phyloP scores from a whole-genome alignment of 2,888 invertebrate genomes.

The Punctoribates punctum region DNA sequence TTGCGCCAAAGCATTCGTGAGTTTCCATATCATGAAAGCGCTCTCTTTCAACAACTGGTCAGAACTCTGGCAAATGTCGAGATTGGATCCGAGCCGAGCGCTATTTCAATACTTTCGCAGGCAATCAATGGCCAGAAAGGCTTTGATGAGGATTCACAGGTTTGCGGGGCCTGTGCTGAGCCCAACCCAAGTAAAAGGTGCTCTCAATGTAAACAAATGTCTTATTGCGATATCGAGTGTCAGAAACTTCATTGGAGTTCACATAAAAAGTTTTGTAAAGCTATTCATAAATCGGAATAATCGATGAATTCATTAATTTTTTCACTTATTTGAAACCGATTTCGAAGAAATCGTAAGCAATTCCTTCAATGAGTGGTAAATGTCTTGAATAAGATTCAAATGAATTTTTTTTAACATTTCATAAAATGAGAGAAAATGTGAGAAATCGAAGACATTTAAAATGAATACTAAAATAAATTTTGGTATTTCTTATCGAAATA shows the following conservation, averaged over 20 bases:
- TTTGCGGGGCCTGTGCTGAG: slow-evolving; percentile 75
- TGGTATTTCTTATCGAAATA: too few relatives aligned
- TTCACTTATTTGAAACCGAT: too few relatives aligned
- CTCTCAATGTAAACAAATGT: slow-evolving; percentile 85
- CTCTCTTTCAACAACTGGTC: slow-evolving; percentile 72
- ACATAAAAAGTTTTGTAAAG: slow-evolving; percentile 54
- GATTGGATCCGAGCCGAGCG: slow-evolving; percentile 69
- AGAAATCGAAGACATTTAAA: too few relatives aligned
- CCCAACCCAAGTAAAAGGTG: slow-evolving; percentile 88
- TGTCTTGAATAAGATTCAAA: too few relatives aligned
- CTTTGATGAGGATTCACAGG: slow-evolving; percentile 40
- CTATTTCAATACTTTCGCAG: slow-evolving; percentile 67
- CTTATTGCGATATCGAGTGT: slow-evolving; percentile 91
- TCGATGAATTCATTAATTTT: too few relatives aligned
- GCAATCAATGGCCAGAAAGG: slow-evolving; percentile 82
- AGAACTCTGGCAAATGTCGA: slow-evolving; percentile 54
- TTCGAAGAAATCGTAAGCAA: too few relatives aligned
- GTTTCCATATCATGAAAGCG: slow-evolving; percentile 85
- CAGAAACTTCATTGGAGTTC: slow-evolving; percentile 71
- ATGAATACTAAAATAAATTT: too few relatives aligned
- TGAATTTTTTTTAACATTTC: too few relatives aligned
- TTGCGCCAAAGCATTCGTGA: slow-evolving; percentile 80
- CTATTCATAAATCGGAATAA: neutral
- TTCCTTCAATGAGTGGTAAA: too few relatives aligned
- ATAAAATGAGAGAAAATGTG: too few relatives aligned